A percentile compares a stretch with the other conserved stretches of the same genome.
Conservation (phyloP, 2,797 vertebrate species). For the Myotis planiceps region DNA sequence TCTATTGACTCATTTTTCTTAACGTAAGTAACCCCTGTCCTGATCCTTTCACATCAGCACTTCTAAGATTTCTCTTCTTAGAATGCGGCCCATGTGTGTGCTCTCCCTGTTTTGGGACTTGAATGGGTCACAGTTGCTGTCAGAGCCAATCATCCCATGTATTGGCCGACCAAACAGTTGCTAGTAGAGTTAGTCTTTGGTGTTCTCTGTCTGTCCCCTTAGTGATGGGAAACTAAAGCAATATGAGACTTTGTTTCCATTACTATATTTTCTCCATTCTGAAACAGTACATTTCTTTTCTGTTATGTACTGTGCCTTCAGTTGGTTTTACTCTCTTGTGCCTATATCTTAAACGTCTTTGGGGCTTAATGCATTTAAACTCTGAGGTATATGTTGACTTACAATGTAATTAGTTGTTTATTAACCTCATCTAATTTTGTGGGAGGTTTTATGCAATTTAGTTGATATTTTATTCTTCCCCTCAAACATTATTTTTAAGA, state of each 20-base stretch:
- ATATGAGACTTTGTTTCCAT: not conserved
- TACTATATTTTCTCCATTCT: not conserved
- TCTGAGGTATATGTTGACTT: not conserved
- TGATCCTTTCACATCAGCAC: not conserved
- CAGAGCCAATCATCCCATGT: not conserved
- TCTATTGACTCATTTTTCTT: not conserved
- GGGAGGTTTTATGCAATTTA: not conserved
- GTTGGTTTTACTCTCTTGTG: not conserved
- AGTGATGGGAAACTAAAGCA: not conserved
- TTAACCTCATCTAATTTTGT: not conserved
- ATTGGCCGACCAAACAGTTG: not conserved
- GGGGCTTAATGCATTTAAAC: not conserved
- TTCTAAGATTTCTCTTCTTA: not conserved
- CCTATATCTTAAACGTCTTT: not conserved
- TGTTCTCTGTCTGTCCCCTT: not conserved
- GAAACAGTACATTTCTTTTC: not conserved
- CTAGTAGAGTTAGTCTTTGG: not conserved
- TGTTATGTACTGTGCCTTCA: not conserved
- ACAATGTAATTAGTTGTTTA: not conserved
- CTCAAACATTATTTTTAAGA: not conserved
- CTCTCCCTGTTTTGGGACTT: not conserved
- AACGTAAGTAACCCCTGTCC: not conserved
- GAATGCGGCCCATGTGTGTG: not conserved
- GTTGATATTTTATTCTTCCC: not conserved
- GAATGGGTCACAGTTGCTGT: not conserved